Evolutionary conservation across 2,888 invertebrate species (phyloP).

Genomic region (Eupithecia pulchellata): DNA sequence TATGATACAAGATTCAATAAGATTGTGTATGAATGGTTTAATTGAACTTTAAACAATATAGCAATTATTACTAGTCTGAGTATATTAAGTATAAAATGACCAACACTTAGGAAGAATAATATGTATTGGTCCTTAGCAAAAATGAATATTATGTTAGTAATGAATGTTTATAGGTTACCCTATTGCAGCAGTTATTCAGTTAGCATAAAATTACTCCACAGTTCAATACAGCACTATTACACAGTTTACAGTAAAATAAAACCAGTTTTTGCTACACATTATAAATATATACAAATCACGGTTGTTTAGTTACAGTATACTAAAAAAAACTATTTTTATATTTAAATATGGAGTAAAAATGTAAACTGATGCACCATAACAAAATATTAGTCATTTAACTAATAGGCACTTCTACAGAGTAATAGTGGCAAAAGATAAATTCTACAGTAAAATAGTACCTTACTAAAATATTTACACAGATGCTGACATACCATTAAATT

Average conservation of each 20-base stretch:
- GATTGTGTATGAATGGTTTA: conserved; percentile 53
- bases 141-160: conserved; percentile 33
- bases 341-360: conserved; percentile 8
- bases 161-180: too few species aligned
- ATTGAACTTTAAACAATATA: conserved; percentile 40
- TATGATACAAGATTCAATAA: conserved; percentile 79
- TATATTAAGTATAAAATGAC: conserved; percentile 68
- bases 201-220: conserved; percentile 36
- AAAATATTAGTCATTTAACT: conserved; percentile 51
- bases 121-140: conserved; percentile 74
- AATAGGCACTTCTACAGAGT: conserved; percentile 70
- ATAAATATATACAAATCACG: conserved; percentile 17
- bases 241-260: not conserved
- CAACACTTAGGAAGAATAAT: conserved; percentile 62
- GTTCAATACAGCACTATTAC: conserved; percentile 27
- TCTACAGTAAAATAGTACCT: conserved; percentile 63
- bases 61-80: conserved; percentile 40
- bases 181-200: conserved; percentile 26
- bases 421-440: conserved; percentile 64
- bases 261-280: not conserved
- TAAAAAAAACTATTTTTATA: not conserved
- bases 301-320: not conserved
- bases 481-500: conserved; percentile 55
- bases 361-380: conserved; percentile 52
- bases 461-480: conserved; percentile 72